phyloP scores from a whole-genome alignment of 2,797 vertebrate species.

The Micromesistius poutassou region DNA sequence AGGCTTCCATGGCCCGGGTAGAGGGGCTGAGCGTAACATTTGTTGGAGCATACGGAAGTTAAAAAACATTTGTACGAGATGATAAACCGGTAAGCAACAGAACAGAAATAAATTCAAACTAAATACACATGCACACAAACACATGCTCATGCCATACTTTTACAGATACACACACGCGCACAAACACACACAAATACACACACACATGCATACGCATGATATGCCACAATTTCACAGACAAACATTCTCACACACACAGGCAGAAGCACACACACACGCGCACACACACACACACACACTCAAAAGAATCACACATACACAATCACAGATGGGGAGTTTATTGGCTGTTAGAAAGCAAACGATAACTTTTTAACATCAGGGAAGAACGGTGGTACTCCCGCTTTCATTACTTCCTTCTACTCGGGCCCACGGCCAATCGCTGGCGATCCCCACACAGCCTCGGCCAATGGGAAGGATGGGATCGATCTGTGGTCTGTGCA shows the following conservation, averaged over 20 bases:
- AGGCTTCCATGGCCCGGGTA: not conserved
- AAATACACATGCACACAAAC: not conserved
- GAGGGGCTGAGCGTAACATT: not conserved
- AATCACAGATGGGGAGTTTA: constrained; percentile 32
- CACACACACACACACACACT: too few species aligned
- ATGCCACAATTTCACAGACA: too few species aligned
- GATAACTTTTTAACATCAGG: constrained; percentile 13
- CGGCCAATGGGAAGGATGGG: not conserved
- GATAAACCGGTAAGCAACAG: not conserved
- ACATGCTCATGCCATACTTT: too few species aligned
- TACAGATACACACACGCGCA: too few species aligned
- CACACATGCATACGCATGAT: not conserved
- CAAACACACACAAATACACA: not conserved
- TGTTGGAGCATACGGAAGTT: not conserved
- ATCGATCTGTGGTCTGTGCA: not conserved
- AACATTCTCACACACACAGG: not conserved
- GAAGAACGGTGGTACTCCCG: not conserved
- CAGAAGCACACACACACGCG: not conserved
- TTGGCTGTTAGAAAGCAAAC: not conserved
- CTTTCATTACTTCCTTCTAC: constrained; percentile 17
- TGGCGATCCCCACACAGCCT: too few species aligned
- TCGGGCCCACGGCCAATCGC: not conserved
- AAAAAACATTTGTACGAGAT: not conserved
- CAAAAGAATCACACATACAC: not conserved
- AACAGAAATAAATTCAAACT: not conserved